A percentile compares a stretch with the other conserved stretches of the same genome.
These are phyloP conservation scores for Pandion haliaetus DNA, from an alignment of 2,113 vertebrate species.

Conservation along the genomic window DNA sequence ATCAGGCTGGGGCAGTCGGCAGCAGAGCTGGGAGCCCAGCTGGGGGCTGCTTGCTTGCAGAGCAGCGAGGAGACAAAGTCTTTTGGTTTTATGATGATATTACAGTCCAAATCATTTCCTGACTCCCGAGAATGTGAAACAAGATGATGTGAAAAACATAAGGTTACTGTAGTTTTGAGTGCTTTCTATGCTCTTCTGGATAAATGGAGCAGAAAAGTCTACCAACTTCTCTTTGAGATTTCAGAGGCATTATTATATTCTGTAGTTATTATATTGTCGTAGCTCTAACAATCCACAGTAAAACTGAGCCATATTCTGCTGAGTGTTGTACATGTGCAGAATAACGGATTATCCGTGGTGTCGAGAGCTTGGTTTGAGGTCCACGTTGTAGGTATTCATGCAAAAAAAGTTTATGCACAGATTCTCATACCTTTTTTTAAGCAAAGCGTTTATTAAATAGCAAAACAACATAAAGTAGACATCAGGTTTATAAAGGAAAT, in stretches of 20 bases:
- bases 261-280: not conserved
- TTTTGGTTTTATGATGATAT: not conserved
- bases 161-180: not conserved
- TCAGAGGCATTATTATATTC: not conserved
- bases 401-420: not conserved
- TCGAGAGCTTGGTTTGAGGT: not conserved
- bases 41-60: not conserved
- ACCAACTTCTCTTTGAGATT: not conserved
- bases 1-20: not conserved
- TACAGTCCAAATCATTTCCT: constrained; percentile 27
- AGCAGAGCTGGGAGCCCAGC: not conserved
- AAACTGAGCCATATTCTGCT: not conserved
- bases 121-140: not conserved
- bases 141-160: constrained; percentile 47
- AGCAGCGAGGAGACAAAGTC: not conserved
- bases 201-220: constrained; percentile 52
- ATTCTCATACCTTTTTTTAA: not conserved
- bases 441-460: not conserved
- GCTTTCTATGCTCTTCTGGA: not conserved
- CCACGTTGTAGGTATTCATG: fast-evolving
- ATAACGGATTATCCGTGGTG: fast-evolving
- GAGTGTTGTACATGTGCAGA: not conserved
- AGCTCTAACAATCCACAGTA: not conserved
- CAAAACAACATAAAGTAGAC: not conserved
- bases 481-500: not conserved